Evolutionary conservation across 2,797 vertebrate genomes (phyloP).

Genomic region (Lindbergichthys nudifrons): DNA sequence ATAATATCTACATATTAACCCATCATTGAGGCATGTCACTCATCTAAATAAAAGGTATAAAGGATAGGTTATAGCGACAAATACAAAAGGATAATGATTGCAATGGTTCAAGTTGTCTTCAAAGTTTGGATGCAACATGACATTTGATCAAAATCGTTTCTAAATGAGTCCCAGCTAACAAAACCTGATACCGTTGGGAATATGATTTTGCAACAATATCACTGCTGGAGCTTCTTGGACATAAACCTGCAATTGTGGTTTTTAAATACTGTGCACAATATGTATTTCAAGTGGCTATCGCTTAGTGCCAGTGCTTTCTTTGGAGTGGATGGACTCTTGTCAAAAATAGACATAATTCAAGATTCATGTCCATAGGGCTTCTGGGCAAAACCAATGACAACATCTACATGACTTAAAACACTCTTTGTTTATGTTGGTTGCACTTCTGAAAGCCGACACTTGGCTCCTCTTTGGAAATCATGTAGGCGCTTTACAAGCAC

Average conservation of each 20-base stretch:
- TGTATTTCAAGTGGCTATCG: conserved; percentile 77
- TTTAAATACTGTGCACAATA: conserved; percentile 72
- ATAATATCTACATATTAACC: conserved; percentile 54
- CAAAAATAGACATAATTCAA: conserved; percentile 80
- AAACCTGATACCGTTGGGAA: conserved; percentile 80
- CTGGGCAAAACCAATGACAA: conserved; percentile 69
- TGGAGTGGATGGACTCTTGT: conserved; percentile 76
- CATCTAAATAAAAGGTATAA: not conserved
- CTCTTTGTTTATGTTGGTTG: conserved; percentile 69
- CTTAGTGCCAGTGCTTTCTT: conserved; percentile 83
- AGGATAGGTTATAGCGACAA: not conserved
- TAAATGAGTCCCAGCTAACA: conserved; percentile 77
- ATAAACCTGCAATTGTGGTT: conserved; percentile 86
- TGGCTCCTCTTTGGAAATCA: conserved; percentile 47
- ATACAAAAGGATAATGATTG: not conserved
- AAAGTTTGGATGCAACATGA: conserved; percentile 4
- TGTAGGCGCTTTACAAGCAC: conserved; percentile 56
- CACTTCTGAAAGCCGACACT: conserved; percentile 53
- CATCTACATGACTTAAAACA: conserved; percentile 65
- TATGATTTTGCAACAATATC: conserved; percentile 79
- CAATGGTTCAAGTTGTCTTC: not conserved
- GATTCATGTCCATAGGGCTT: conserved; percentile 78
- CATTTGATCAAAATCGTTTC: conserved; percentile 67
- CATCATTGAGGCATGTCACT: conserved; percentile 26
- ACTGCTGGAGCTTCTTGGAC: conserved; percentile 66